A percentile compares a stretch with the other conserved stretches of the same genome.
Evolutionary conservation across 2,797 vertebrate species (phyloP).

Genomic region (Sebastes matsubarae): DNA sequence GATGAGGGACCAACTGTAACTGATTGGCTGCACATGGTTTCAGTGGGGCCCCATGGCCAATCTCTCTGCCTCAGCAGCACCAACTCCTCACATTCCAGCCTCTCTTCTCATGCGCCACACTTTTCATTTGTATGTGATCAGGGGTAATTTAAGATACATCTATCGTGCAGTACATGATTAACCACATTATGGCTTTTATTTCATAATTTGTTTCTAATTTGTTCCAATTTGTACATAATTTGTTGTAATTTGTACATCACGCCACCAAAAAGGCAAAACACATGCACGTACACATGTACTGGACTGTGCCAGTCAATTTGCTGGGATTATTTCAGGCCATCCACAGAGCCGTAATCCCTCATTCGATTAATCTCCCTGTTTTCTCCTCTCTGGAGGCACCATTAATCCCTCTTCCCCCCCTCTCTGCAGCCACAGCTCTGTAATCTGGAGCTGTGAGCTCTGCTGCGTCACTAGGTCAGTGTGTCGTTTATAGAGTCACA

Average conservation of each 20-base stretch:
- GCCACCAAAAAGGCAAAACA: neutral
- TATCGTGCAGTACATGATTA: neutral
- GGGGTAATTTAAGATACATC: neutral
- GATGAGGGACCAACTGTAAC: conserved; percentile 75
- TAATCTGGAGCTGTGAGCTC: conserved; percentile 74
- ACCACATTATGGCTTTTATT: neutral
- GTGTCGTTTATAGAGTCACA: conserved; percentile 63
- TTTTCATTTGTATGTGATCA: neutral
- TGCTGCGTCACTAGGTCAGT: conserved; percentile 77
- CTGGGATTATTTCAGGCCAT: conserved; percentile 71
- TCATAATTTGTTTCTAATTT: conserved; percentile 11
- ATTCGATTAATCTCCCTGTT: conserved; percentile 77
- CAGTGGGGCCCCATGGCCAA: conserved; percentile 48
- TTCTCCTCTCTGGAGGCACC: conserved; percentile 65
- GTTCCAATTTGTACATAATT: neutral
- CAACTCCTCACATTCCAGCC: conserved; percentile 35
- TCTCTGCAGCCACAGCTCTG: conserved; percentile 14
- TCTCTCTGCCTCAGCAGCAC: conserved; percentile 36
- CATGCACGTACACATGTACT: neutral
- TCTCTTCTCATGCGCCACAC: conserved; percentile 13
- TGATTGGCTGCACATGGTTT: conserved; percentile 80
- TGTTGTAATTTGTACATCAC: conserved; percentile 5
- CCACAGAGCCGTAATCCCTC: conserved; percentile 69
- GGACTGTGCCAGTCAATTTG: conserved; percentile 34
- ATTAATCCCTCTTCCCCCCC: conserved; percentile 59